Evolutionary conservation across 1,140 invertebrate species (phyloP), one percentile per base, ranked within the genome.

Genomic region (Diabrotica undecimpunctata): DNA sequence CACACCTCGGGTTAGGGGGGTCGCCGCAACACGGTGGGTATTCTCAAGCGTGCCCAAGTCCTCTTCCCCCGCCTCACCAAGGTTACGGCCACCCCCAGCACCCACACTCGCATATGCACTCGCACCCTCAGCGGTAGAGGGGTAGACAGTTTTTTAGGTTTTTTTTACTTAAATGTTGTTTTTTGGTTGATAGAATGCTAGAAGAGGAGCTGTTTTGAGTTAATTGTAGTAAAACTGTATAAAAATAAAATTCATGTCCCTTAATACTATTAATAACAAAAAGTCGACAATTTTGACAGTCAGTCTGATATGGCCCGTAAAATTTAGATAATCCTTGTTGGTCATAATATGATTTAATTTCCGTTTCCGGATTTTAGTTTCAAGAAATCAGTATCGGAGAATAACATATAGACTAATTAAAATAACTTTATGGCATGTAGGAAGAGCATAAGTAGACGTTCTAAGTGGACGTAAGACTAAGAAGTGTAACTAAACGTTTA

Each of bases 51-150:
- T 83, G 83, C 74, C 83, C 83, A 64, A 83, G 82, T 68, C 79
- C 84, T 66, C 79, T 83, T 57, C 82, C 84, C 72, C 83, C 85
- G 76, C 83, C 85, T 50, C 84, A 86, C 72, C 84, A 86, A 66
- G 81, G 81, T 57, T 83, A 84, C 70, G 86, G 84, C 70, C 83
- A 85, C 38, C 84, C 85, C 51, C 85, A 85, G 13, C 80, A 85
- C 70, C 83, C 85, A 41, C 83, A 84, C 65, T 80, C 83, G 66
- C 83, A 84, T 78, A 82, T 84, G 71, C 85, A 87, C 77, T 83
- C 84, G 64, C 88, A 90, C 76, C 84, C 86, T 53, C 88, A 90
- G 78, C 88, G 89, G 84, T 90, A 88, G 70, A 61, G 11, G 14
- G 25, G 13, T 54, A 54, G 53, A 5, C 12, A 8, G 53, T 54